Base-by-base conservation (phyloP, 2,113 vertebrate genomes). In the Ceratotherium simum region DNA sequence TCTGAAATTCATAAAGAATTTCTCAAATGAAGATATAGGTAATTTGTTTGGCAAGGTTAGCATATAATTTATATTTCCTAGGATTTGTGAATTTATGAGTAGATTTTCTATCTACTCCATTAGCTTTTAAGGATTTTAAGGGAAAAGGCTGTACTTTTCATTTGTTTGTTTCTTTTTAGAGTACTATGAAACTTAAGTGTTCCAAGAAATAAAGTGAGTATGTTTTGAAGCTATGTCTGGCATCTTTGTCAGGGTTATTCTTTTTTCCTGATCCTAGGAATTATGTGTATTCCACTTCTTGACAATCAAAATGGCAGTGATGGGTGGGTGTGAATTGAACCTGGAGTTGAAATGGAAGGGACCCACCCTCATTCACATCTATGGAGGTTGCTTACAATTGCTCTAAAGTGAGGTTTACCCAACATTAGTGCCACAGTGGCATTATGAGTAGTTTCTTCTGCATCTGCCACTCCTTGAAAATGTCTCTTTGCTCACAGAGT, bases 121-220 rank as follows among this genome's bases (percentile, higher is more conserved):
- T 93, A 85, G 5, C 25, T 73, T 88, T 84, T 29, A 20, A 25
- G 2, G 14, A 54, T 27, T 81, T 93, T 89, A 65, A 83, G 27
- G 33, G 3, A n/a, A 96, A 69, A 27, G 17, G 65, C 0, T 46
- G 1, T 39, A 3, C 1, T 31, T 78, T 82, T 87, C 21, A 51
- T 20, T 62, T 90, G 17, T 79, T 91, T 88, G 29, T 31, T 84
- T 60, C 36, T 84, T 88, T 93, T 90, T 89, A 33, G 51, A 90
- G 2, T 72, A 56, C 9, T 48, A 21, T 64, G 65, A 91, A 79
- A n/a, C 8, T 17, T 5, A 58, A 31, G 1, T 75, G 60, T 64
- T 56, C 46, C 39, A 78, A 56, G 33, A 85, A 92, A 76, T 60
- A 92, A 85, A 42, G 5, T 39, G 8, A 72, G 25, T 14, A 14